Base-by-base conservation (phyloP, 2,797 vertebrate genomes). In the Coregonus suidteri region DNA sequence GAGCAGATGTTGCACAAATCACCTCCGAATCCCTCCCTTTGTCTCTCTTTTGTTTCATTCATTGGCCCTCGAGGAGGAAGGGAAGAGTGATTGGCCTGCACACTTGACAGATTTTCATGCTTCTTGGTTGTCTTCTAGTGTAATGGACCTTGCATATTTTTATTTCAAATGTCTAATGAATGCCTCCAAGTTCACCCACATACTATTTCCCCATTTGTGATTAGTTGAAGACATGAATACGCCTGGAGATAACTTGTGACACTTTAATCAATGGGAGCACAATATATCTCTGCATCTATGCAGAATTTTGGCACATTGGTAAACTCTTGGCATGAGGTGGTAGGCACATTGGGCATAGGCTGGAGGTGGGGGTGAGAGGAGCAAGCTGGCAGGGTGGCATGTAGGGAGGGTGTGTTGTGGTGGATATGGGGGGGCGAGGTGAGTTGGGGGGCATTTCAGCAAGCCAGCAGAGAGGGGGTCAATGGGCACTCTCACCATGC, bases 401-500 rank as follows among this genome's bases (percentile, higher is more conserved):
- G n/a, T n/a, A 59, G 54, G n/a, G 14, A 59, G 56, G 56, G 56
- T 59, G 88, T 77, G 79, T 80, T 67, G 47, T 74, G 78, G 79
- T 64, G 59, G 20, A 11, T 80, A 80, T 31, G 15, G 30, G 79
- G 79, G 16, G 14, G 15, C 53, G 56, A 20, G 56, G 0, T 62
- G 56, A 20, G n/a, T 20, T 9, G 67, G 47, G 35, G 53, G 54
- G 85, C 81, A 78, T 77, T 75, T 75, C 69, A 86, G 75, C 80
- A 81, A 81, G 89, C 82, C 83, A 82, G 86, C 72, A 79, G 69
- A 83, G 73, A 84, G 82, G 74, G 88, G 87, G 85, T 89, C 84
- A 91, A 81, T 90, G 86, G 89, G 70, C 77, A 81, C 67, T 76
- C 79, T 53, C 77, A 90, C 87, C 89, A 75, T 86, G 83, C 81